These are phyloP conservation scores for Dermatophagoides farinae DNA, from an alignment of 1,140 invertebrate species.

Conservation along the genomic window DNA sequence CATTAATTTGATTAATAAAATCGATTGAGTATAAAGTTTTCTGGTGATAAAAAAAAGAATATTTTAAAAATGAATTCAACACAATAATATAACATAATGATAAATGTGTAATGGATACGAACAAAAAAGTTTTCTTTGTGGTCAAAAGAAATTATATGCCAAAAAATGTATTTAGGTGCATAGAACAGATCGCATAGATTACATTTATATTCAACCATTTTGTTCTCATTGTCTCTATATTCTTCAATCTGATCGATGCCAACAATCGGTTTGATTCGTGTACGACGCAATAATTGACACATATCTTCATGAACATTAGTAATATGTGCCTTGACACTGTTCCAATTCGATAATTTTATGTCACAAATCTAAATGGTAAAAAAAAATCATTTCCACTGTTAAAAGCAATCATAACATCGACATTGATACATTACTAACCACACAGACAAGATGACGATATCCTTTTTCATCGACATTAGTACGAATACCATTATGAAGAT, in stretches of 20 bases:
- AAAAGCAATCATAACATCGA: not conserved
- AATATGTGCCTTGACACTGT: not conserved
- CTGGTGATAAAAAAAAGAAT: not conserved
- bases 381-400: not conserved
- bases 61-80: not conserved
- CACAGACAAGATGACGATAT: not conserved
- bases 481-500: not conserved
- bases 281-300: not conserved
- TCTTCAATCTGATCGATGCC: not conserved
- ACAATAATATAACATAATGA: too few relatives aligned
- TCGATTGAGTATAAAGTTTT: not conserved
- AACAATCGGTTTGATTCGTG: not conserved
- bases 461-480: not conserved
- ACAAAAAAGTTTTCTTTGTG: constrained; percentile 5
- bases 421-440: not conserved
- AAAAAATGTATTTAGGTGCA: not conserved
- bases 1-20: not conserved
- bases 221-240: not conserved
- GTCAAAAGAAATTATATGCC: not conserved
- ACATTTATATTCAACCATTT: not conserved
- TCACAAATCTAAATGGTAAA: not conserved
- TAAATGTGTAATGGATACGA: too few relatives aligned
- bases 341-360: not conserved
- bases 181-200: not conserved
- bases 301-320: not conserved